Percentiles rank a stretch among this genome's conserved stretches.
phyloP scores from a whole-genome alignment of 2,797 vertebrate genomes.

The Phylloscopus collybita region DNA sequence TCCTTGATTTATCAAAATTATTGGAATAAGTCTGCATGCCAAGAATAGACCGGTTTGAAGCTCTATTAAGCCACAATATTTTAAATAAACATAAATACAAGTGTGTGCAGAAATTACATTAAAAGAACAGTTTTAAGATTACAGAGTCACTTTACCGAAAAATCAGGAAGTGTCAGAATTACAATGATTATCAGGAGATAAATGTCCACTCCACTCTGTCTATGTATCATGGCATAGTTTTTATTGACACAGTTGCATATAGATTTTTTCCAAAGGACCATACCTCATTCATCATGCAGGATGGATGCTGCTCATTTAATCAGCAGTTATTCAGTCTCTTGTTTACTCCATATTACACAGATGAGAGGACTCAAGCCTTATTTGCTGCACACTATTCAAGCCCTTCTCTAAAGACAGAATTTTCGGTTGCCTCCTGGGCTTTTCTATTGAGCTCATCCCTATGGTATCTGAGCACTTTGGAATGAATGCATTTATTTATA shows the following conservation, averaged over 20 bases:
- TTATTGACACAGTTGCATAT: not conserved
- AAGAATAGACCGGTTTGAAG: not conserved
- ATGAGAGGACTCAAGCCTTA: slow-evolving; percentile 5
- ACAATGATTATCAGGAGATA: not conserved
- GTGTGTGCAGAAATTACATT: not conserved
- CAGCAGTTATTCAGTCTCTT: slow-evolving; percentile 52
- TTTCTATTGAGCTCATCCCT: slow-evolving; percentile 11
- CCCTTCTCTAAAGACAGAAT: slow-evolving; percentile 29
- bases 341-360: slow-evolving; percentile 29
- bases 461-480: not conserved
- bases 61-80: not conserved
- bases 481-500: slow-evolving; percentile 47
- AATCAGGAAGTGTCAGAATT: not conserved
- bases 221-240: not conserved
- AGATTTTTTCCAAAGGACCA: not conserved
- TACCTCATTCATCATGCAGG: not conserved
- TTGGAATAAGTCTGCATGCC: not conserved
- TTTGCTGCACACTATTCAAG: slow-evolving; percentile 40
- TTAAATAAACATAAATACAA: not conserved
- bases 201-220: not conserved
- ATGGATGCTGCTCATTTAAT: slow-evolving; percentile 38
- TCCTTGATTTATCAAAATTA: slow-evolving; percentile 10
- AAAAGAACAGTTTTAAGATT: not conserved
- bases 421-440: slow-evolving; percentile 44
- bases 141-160: not conserved